Percentiles rank a stretch among this genome's conserved stretches.
Conservation (phyloP, 1,140 invertebrate species). For the Temnothorax longispinosus region DNA sequence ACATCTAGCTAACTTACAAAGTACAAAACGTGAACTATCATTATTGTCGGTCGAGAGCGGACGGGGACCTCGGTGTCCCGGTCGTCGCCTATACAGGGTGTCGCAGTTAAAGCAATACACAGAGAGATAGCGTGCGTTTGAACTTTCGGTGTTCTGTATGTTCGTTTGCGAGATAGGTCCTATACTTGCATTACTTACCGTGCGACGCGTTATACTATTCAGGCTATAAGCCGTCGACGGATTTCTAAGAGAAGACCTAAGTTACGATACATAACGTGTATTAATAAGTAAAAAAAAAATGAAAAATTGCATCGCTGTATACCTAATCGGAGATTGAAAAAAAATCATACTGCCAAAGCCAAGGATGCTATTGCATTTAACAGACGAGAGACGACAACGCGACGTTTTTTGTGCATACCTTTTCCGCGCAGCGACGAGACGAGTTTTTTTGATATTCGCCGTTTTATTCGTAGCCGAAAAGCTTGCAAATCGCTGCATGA, state of each 20-base stretch:
- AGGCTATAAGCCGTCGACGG: constrained; percentile 25
- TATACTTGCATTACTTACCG: constrained; percentile 74
- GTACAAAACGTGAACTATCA: constrained; percentile 46
- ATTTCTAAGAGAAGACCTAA: constrained; percentile 64
- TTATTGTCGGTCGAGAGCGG: constrained; percentile 5
- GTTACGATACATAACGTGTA: constrained; percentile 50
- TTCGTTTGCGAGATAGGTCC: constrained; percentile 60
- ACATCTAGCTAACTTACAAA: constrained; percentile 41
- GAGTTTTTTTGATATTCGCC: constrained; percentile 78
- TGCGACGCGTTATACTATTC: constrained; percentile 54
- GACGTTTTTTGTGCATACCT: constrained; percentile 74
- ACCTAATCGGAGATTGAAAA: constrained; percentile 69
- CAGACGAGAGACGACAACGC: constrained; percentile 69
- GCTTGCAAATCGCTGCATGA: constrained; percentile 73
- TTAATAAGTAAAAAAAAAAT: constrained; percentile 17
- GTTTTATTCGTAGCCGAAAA: constrained; percentile 74
- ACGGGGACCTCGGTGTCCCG: constrained; percentile 12
- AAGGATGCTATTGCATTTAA: constrained; percentile 80
- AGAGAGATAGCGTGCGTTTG: constrained; percentile 25
- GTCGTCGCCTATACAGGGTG: constrained; percentile 58
- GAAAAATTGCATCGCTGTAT: constrained; percentile 40
- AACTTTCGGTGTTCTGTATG: constrained; percentile 61
- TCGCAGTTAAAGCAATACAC: constrained; percentile 55
- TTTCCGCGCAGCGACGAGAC: constrained; percentile 69
- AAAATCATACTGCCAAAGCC: constrained; percentile 83